These are phyloP conservation scores for Hemicrepidius hirtus DNA, from an alignment of 2,888 invertebrate species.

Conservation along the genomic window DNA sequence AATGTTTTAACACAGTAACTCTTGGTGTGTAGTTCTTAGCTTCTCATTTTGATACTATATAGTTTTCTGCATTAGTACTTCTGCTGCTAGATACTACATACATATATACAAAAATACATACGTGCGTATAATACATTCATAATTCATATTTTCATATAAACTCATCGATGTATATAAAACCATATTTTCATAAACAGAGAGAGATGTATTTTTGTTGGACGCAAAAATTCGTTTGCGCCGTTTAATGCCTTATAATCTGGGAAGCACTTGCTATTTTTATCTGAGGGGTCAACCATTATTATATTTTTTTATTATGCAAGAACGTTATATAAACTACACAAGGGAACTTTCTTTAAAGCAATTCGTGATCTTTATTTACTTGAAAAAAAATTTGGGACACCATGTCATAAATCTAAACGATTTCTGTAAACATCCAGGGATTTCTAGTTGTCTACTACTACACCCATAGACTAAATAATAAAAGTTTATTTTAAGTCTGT, in stretches of 20 bases:
- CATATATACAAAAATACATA: constrained; percentile 48
- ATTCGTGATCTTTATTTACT: constrained; percentile 8
- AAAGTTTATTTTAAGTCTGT: too few species aligned
- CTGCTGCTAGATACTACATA: constrained; percentile 53
- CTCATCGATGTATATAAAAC: constrained; percentile 68
- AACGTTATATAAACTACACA: constrained; percentile 1
- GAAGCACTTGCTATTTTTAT: constrained; percentile 67
- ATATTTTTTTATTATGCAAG: constrained; percentile 36
- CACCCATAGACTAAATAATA: too few species aligned
- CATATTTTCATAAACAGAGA: constrained; percentile 71
- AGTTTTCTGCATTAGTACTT: constrained; percentile 64
- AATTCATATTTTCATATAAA: constrained; percentile 63
- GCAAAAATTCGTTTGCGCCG: constrained; percentile 65
- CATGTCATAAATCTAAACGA: neutral
- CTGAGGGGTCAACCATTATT: constrained; percentile 53
- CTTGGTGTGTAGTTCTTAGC: constrained; percentile 70
- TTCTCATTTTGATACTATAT: constrained; percentile 71
- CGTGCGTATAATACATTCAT: constrained; percentile 60
- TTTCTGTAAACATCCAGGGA: too few species aligned
- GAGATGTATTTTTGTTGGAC: constrained; percentile 70
- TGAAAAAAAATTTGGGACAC: neutral
- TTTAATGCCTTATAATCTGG: constrained; percentile 67
- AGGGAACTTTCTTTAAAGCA: neutral
- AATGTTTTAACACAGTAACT: constrained; percentile 59
- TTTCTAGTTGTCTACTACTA: too few species aligned